Base-by-base conservation (phyloP, 2,888 invertebrate species). In the Ephialtes manifestator region DNA sequence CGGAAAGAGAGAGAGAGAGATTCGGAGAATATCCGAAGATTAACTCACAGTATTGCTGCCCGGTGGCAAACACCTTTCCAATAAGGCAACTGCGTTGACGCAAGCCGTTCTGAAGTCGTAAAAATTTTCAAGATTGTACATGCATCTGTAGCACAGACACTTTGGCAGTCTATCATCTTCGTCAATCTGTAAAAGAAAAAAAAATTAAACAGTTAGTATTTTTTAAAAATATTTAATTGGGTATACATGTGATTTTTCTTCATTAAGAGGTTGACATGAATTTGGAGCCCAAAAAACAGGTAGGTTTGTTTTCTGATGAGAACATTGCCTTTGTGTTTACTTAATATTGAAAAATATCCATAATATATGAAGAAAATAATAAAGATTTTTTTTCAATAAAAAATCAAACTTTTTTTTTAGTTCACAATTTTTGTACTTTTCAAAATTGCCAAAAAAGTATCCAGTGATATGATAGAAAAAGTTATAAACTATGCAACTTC, bases 81-180 rank as follows among this genome's bases (percentile, higher is more conserved):
- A 88, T 70, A 93, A 86, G 39, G 92, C 91, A 51, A 93, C 91
- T 24, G 94, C 94, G 88, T 94, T 94, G 35, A 95, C 92, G 87
- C 94, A 94, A 46, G 94, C 94, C 63, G 94, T 94, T 85, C 95
- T 92, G 87, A 95, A 95, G 89, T 94, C 94, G 88, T 94, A 94
- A 90, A 94, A 95, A 87, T 94, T 95, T 89, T 95, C 95, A 89
- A 95, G 90, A 88, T 94, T 94, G 91, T 94, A 94, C 92, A 95
- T 94, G 88, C 95, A 95, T 78, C 94, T 92, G 89, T 94, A 94
- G 91, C 95, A 95, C 65, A 95, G 89, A 83, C 93, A 94, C 89
- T 94, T 94, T 74, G 95, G 95, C 76, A 94, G 89, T 20, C 92
- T 88, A 88, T 95, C 95, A 87, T 94, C 90, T 85, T 94, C 94